Base-by-base conservation (phyloP, 2,888 invertebrate species). In the Thecophora atra region DNA sequence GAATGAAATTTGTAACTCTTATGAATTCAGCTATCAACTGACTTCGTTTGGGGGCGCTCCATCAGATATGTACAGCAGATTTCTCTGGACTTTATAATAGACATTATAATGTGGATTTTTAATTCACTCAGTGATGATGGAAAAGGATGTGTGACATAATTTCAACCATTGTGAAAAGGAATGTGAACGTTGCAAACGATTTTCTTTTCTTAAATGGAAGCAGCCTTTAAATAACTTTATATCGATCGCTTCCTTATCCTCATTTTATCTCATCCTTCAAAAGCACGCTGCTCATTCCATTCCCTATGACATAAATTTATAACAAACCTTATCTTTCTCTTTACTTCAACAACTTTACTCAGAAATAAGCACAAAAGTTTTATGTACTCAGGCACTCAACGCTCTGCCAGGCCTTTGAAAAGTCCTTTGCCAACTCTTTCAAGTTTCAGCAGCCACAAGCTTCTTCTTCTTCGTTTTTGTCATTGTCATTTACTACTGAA, bases 281-380 rank as follows among this genome's bases (percentile, higher is more conserved):
- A 11, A 4, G 7, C 56, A 47, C 13, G 11, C 54, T 54, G 7
- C 63, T 1, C 2, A 42, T 19, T 63, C 44, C 63, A 63, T 44
- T 15, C 42, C 15, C 42, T 21, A 21, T 44, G 60, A 54, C 52
- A 28, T 11, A 26, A 21, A 19, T 54, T 37, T 56, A 13, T 3
- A 19, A 37, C 54, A 30, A 54, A 67, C 67, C 56, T 54, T 67
- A 67, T 37, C 52, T 15, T 67, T 54, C 37, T 28, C 52, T 67
- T 51, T 52, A 66, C 19, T 63, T 47, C 67, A 67, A n/a, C 37
- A 56, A 56, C 52, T 67, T 56, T 54, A 19, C 37, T 28, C 21
- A 30, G 54, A 67, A 54, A 54, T 37, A 67, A 56, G 67, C 67
- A 67, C 28, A 67, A 52, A 66, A 67, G 21, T 67, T 67, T 67